These are phyloP conservation scores for Apomyelois bistriatella DNA, from an alignment of 2,888 invertebrate species.

Conservation along the genomic window DNA sequence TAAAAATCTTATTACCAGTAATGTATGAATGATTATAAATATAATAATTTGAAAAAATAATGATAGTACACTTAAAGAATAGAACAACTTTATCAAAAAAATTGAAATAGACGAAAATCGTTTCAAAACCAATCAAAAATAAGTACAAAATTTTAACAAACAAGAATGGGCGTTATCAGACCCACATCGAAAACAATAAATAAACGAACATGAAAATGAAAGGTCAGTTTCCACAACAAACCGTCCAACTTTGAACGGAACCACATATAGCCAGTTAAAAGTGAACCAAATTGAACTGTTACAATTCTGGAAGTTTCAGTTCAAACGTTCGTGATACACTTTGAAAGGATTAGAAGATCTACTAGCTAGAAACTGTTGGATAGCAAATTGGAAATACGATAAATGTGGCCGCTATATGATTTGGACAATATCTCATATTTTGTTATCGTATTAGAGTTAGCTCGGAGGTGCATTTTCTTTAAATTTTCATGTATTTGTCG, in stretches of 20 bases:
- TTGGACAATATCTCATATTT: neutral
- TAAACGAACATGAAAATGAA: constrained; percentile 3
- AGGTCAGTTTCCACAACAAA: constrained; percentile 10
- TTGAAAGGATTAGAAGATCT: constrained; percentile 22
- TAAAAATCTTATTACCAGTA: no score
- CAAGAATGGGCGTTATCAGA: neutral
- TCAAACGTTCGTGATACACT: constrained; percentile 20
- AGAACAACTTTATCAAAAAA: no score
- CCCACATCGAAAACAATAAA: neutral
- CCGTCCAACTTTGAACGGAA: constrained; percentile 1
- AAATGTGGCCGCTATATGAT: neutral
- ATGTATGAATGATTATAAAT: no score
- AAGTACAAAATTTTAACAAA: neutral
- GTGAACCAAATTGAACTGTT: constrained; percentile 18
- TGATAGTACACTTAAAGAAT: no score
- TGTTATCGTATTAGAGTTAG: neutral
- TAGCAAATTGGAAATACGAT: neutral
- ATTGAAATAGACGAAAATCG: no score
- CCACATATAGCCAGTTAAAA: constrained; percentile 14
- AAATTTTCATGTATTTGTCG: no score
- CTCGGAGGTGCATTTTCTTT: no score
- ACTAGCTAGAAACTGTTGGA: constrained; percentile 14
- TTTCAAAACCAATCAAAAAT: no score
- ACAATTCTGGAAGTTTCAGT: constrained; percentile 22
- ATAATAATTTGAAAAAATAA: no score